Base-by-base conservation (phyloP, 2,888 invertebrate genomes). In the Gastracanthus pulcherrimus region DNA sequence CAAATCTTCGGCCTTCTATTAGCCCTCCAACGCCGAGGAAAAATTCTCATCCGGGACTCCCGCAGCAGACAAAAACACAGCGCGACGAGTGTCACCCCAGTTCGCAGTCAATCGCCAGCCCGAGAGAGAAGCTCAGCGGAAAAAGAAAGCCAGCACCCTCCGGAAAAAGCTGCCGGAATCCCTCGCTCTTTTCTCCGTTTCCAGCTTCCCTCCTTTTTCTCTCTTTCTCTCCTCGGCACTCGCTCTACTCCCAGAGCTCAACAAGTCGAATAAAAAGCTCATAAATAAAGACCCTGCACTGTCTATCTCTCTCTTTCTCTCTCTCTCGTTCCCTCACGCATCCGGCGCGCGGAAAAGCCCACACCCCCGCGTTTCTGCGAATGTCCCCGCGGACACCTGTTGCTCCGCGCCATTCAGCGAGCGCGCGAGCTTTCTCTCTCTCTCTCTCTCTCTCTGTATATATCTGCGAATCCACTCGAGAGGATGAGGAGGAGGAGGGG, bases 231-330 rank as follows among this genome's bases (percentile, higher is more conserved):
- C 19, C 11, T 16, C n/a, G n/a, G n/a, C n/a, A n/a, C n/a, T n/a
- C n/a, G 5, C 41, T n/a, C 13, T 11, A 26, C 34, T 16, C 29
- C 29, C n/a, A 48, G 85, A 87, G 89, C 87, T 91, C 91, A 91
- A 91, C 91, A 91, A 91, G 91, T 91, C 90, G 91, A 90, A 91
- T 91, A 91, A 91, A 91, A 91, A 91, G 90, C 91, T 90, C 91
- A 90, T 91, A 91, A 91, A 91, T 91, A 91, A 87, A 88, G 86
- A 86, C 87, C 87, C 89, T 81, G 81, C 82, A 82, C 75, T 81
- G 82, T 62, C 80, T 45, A 80, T 58, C 76, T 51, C 58, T 34
- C 60, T 76, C 34, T 41, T 9, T 72, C 67, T 82, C 62, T 72
- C 70, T 64, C 51, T 26, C 74, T 55, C 55, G 13, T 55, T 55